Evolutionary conservation across 2,113 vertebrate genomes (phyloP).

Genomic region (Lamprologus lemairii): DNA sequence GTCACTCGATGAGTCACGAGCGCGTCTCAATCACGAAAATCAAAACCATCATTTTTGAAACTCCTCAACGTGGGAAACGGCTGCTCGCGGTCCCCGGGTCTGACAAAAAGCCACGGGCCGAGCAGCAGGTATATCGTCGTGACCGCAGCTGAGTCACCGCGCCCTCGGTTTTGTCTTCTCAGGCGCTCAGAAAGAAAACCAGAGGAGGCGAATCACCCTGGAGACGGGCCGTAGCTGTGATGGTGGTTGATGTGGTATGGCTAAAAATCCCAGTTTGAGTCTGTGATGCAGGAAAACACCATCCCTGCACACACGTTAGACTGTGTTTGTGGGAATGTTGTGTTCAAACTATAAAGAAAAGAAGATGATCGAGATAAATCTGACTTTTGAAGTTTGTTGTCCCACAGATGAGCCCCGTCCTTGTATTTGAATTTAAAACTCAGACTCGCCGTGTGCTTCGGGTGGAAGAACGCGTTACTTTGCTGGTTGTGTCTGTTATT

Average conservation of each 20-base stretch:
- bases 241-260: not conserved
- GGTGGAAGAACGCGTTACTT: not conserved
- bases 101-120: not conserved
- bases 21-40: accelerated
- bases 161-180: not conserved
- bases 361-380: not conserved
- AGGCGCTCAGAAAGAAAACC: not conserved
- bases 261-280: not conserved
- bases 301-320: accelerated
- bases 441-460: accelerated
- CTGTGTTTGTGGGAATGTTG: not conserved
- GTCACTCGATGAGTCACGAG: not conserved
- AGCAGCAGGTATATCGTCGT: not conserved
- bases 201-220: not conserved
- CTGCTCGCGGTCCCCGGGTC: not conserved
- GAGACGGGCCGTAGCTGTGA: not conserved
- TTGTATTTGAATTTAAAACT: not conserved
- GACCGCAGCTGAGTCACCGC: not conserved
- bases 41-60: not conserved
- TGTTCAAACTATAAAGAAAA: no score
- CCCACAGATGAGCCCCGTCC: not conserved
- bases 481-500: not conserved
- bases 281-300: not conserved
- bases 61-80: not conserved
- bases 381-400: not conserved